Evolutionary conservation across 2,888 invertebrate genomes (phyloP).

Genomic region (Spodoptera picta): DNA sequence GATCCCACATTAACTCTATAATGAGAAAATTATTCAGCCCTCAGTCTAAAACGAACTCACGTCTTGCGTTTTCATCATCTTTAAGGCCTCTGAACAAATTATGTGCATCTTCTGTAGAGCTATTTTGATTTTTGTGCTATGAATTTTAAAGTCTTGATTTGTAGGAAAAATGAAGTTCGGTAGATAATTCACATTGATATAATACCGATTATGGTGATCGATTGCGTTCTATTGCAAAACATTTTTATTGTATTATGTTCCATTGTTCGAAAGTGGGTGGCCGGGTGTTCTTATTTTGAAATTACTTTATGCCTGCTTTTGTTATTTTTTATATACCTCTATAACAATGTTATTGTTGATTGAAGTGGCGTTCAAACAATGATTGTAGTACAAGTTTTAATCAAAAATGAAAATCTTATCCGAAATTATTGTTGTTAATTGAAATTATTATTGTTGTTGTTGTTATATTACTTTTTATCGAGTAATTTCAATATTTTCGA

Average conservation of each 20-base stretch:
- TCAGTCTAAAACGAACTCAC: conserved; percentile 62
- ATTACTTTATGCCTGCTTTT: conserved; percentile 24
- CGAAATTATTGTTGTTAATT: too few relatives aligned
- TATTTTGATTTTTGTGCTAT: conserved; percentile 15
- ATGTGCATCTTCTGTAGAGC: conserved; percentile 4
- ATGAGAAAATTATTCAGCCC: conserved; percentile 77
- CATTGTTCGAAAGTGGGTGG: conserved; percentile 64
- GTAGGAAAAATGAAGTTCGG: conserved; percentile 19
- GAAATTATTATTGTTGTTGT: too few relatives aligned
- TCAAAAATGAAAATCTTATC: not conserved
- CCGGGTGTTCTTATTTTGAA: conserved; percentile 59
- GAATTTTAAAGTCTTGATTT: conserved; percentile 36
- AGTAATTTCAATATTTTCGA: too few relatives aligned
- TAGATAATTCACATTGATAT: conserved; percentile 54
- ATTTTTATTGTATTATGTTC: conserved; percentile 60
- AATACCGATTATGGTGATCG: conserved; percentile 67
- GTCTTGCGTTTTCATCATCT: conserved; percentile 77
- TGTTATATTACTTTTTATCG: too few relatives aligned
- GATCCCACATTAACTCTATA: conserved; percentile 74
- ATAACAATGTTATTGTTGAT: conserved; percentile 2
- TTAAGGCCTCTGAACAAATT: conserved; percentile 59
- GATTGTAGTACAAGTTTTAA: not conserved
- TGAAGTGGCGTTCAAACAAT: conserved; percentile 3
- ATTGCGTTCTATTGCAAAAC: conserved; percentile 67
- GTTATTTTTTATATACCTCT: conserved; percentile 17